phyloP scores from a whole-genome alignment of 2,888 invertebrate genomes.

The Autographa gamma region DNA sequence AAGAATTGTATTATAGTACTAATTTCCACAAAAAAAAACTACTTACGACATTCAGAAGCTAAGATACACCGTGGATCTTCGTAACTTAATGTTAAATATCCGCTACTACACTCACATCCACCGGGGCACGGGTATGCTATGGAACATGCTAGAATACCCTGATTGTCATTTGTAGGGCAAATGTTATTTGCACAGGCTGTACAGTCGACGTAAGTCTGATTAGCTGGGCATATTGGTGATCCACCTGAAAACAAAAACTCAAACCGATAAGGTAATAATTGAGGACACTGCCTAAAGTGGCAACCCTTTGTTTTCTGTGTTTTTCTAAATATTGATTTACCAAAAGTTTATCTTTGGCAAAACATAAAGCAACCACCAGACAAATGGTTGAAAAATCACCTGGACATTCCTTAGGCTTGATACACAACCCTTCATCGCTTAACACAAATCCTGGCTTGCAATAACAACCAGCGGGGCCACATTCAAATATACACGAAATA shows the following conservation, averaged over 20 bases:
- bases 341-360: no score
- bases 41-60: conserved; percentile 64
- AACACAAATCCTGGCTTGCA: conserved; percentile 57
- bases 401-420: conserved; percentile 60
- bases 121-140: conserved; percentile 63
- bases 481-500: not conserved
- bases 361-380: conserved; percentile 23
- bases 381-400: conserved; percentile 52
- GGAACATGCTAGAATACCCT: conserved; percentile 59
- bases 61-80: conserved; percentile 27
- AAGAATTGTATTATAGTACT: no score
- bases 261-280: not conserved
- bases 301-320: no score
- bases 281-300: no score
- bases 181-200: conserved; percentile 62
- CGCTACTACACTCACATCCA: conserved; percentile 69
- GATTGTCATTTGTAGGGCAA: conserved; percentile 66
- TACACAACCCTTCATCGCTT: conserved; percentile 52
- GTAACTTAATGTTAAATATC: conserved; percentile 51
- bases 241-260: conserved; percentile 15
- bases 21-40: no score
- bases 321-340: no score
- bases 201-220: conserved; percentile 66
- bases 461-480: conserved; percentile 49
- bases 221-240: conserved; percentile 42